Evolutionary conservation across 2,113 vertebrate genomes (phyloP), one percentile per base, ranked within the genome.

Genomic region (Scolopax mira): DNA sequence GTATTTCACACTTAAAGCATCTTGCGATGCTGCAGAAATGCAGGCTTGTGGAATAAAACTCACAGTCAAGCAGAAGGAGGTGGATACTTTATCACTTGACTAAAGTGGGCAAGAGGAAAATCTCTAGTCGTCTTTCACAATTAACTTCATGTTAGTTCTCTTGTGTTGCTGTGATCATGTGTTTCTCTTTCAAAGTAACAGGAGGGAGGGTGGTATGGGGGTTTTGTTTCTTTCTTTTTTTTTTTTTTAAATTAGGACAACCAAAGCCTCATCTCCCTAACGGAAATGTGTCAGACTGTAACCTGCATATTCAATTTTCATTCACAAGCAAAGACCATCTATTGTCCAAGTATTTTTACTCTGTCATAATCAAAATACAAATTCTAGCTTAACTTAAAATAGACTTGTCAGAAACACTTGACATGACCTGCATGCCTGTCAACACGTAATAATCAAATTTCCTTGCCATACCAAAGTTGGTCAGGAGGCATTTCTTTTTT

Each of bases 381-480:
- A 82, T 87, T 95, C 93, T 72, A 91, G 66, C 85, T 81, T 62
- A 72, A 87, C 95, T 95, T 92, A 97, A 96, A 97, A 97, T 97
- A 97, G 95, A 93, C 81, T 79, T 30, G 64, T 94, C 90, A 96
- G 80, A 94, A 95, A 95, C 94, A 93, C 82, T 94, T 95, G 84
- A 96, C 91, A 61, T 91, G 96, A 93, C 84, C 88, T 91, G 84
- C 96, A 92, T 97, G 95, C 96, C 95, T 97, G 88, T 96, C 96
- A 96, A 77, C 94, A 95, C 96, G 83, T 90, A 92, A 97, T 97
- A 97, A 95, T 93, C 90, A 94, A 93, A 92, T 95, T 95, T 95
- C 93, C 75, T 88, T 95, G 93, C 85, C 58, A 48, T 91, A 79
- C 93, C 93, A 88, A 95, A 92, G 84, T 74, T 91, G 80, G 79